A percentile compares a stretch with the other conserved stretches of the same genome.
phyloP scores from a whole-genome alignment of 2,797 vertebrate genomes.

The Euphonia xanthogaster region DNA sequence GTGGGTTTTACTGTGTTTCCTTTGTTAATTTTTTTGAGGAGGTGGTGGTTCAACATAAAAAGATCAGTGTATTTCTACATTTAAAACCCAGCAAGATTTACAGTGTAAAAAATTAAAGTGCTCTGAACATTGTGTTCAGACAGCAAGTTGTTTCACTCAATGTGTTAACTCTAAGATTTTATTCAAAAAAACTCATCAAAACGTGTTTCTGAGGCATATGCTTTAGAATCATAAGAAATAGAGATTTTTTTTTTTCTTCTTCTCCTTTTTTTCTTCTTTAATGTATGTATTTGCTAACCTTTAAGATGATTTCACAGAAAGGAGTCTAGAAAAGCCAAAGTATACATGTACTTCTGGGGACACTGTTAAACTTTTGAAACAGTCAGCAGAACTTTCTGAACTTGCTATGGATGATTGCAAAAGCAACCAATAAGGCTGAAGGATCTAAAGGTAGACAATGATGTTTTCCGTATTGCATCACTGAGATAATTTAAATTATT shows the following conservation, averaged over 20 bases:
- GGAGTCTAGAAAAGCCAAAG: not conserved
- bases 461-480: not conserved
- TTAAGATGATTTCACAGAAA: not conserved
- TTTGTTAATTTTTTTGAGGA: not conserved
- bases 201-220: not conserved
- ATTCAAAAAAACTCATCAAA: not conserved
- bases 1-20: accelerated
- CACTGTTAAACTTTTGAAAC: not conserved
- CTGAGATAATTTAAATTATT: not conserved
- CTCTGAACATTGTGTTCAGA: not conserved
- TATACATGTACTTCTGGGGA: not conserved
- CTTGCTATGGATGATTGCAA: not conserved
- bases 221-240: not conserved
- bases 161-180: not conserved
- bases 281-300: not conserved
- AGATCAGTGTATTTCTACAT: not conserved
- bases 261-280: not conserved
- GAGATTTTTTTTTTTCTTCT: accelerated
- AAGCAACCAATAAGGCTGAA: not conserved
- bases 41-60: not conserved
- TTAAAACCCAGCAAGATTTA: not conserved
- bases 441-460: not conserved
- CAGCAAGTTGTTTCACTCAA: not conserved
- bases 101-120: not conserved
- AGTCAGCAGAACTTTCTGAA: not conserved